phyloP scores from a whole-genome alignment of 2,888 invertebrate species.

The Cantharis flavilabris region DNA sequence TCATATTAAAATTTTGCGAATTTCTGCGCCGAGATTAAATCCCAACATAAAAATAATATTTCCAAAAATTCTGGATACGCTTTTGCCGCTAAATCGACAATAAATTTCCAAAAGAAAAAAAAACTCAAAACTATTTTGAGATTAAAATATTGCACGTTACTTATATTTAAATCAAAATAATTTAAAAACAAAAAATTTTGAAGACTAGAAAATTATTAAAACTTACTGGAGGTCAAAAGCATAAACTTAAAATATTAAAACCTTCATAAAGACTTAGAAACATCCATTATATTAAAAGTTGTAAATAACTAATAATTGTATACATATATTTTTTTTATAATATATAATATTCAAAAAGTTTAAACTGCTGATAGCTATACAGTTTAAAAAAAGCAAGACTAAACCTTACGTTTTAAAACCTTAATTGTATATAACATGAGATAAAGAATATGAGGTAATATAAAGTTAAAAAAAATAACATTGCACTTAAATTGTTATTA shows the following conservation, averaged over 20 bases:
- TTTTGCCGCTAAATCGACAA: background rate
- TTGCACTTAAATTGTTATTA: conserved; percentile 48
- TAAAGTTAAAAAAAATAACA: conserved; percentile 47
- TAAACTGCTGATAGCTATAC: conserved; percentile 20
- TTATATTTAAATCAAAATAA: background rate
- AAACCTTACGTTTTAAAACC: conserved; percentile 18
- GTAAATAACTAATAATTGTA: conserved; percentile 12
- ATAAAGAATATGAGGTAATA: conserved; percentile 50
- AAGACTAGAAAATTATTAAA: background rate
- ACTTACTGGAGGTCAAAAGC: background rate
- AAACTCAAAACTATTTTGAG: background rate
- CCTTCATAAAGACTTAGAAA: conserved; percentile 7
- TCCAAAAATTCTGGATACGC: background rate
- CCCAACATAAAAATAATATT: background rate
- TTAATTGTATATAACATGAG: conserved; percentile 31
- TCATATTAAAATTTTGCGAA: background rate
- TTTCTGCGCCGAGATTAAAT: background rate
- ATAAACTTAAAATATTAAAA: background rate
- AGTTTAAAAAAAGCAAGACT: conserved; percentile 20
- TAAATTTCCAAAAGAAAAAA: background rate
- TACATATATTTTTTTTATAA: conserved; percentile 1
- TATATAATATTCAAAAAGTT: conserved; percentile 23
- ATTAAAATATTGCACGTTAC: background rate
- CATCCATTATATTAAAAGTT: conserved; percentile 12
- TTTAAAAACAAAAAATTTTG: background rate